Evolutionary conservation across 2,888 invertebrate species (phyloP), one percentile per base, ranked within the genome.

Genomic region (Caenorhabditis sp.): DNA sequence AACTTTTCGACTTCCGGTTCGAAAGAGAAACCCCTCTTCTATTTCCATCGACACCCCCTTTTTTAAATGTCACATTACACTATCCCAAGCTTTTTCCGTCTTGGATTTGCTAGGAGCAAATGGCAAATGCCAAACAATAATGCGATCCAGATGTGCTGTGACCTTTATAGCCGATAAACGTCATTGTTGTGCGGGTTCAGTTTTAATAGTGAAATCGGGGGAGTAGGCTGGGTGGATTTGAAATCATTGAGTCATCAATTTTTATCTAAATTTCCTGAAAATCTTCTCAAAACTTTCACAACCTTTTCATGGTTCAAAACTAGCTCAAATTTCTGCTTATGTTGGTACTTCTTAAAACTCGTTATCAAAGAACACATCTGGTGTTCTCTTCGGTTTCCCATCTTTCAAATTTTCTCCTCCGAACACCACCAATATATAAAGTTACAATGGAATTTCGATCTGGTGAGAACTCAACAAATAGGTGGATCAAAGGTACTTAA

Each of bases 41-140:
- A 70, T 70, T 69, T 79, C 31, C 56, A 56, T 54, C 59, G n/a
- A 7, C 38, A 38, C 35, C n/a, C n/a, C n/a, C 24, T 31, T 79
- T 66, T 54, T 49, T 44, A 59, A 69, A 84, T 59, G 69, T 79
- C 44, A 69, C 51, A 63, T 68, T 75, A 64, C 79, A 70, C 59
- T 70, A 26, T 28, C 26, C 24, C 44, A 6, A 1, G 3, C 41
- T 54, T 54, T 68, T 54, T 54, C 14, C 10, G 38, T 26, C 38
- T 68, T 24, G 35, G 51, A 47, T 68, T 68, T 54, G 47, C 19
- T 66, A 41, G 16, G 24, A 38, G 61, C 61, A 47, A 22, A 61
- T 44, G 12, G 68, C 68, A 16, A 68, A 54, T 8, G 68, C 69
- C 61, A 51, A n/a, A 56, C 31, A 26, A 47, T 79, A 79, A 79